These are phyloP conservation scores for Antheraea assamensis DNA, from an alignment of 2,888 invertebrate species.

Conservation along the genomic window DNA sequence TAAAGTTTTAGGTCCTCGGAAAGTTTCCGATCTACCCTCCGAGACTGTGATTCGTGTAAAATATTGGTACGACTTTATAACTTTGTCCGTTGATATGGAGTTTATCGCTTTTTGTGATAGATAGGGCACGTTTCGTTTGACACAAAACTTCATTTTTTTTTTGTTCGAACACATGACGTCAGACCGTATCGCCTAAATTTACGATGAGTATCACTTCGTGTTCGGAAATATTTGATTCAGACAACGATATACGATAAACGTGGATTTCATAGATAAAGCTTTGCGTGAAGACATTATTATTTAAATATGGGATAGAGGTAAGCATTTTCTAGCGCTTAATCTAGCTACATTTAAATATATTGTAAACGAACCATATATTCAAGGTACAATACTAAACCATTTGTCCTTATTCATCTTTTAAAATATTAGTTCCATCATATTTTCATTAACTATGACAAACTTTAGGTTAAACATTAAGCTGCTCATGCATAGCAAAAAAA, in stretches of 20 bases:
- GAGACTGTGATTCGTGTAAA: slow-evolving; percentile 30
- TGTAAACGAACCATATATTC: no score
- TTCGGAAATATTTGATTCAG: not conserved
- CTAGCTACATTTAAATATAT: no score
- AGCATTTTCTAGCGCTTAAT: no score
- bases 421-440: no score
- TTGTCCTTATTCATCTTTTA: no score
- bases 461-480: no score
- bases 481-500: no score
- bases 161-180: not conserved
- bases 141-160: slow-evolving; percentile 11
- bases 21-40: slow-evolving; percentile 25
- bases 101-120: slow-evolving; percentile 58
- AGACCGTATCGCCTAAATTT: not conserved
- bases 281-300: no score
- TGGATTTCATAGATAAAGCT: no score
- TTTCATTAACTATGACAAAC: no score
- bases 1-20: slow-evolving; percentile 30
- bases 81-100: slow-evolving; percentile 58
- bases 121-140: slow-evolving; percentile 39
- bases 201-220: not conserved
- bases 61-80: slow-evolving; percentile 45
- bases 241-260: not conserved
- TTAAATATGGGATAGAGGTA: no score
- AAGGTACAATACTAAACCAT: no score